phyloP scores from a whole-genome alignment of 2,797 vertebrate genomes.

The Etheostoma nigrum region DNA sequence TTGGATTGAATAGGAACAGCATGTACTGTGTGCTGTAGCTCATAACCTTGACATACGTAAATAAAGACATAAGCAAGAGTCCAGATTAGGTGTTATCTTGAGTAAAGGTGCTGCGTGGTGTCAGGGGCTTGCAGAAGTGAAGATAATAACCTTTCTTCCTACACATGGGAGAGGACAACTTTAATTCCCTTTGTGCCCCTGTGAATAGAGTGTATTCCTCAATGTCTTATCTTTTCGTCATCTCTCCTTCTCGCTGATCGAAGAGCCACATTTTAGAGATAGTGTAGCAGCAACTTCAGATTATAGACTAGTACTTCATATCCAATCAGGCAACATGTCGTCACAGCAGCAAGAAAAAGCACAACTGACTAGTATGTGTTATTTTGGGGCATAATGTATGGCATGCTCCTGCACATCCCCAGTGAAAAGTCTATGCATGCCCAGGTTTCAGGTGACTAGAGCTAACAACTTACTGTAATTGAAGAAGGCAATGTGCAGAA shows the following conservation, averaged over 20 bases:
- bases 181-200: slow-evolving; percentile 77
- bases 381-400: slow-evolving; percentile 58
- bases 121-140: slow-evolving; percentile 77
- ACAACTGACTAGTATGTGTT: slow-evolving; percentile 5
- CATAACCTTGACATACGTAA: slow-evolving; percentile 82
- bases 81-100: slow-evolving; percentile 86
- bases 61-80: slow-evolving; percentile 81
- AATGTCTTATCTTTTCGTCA: slow-evolving; percentile 79
- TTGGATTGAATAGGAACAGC: slow-evolving; percentile 57
- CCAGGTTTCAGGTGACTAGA: slow-evolving; percentile 70
- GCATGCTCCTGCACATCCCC: slow-evolving; percentile 31
- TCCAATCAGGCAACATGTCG: slow-evolving; percentile 50
- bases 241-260: slow-evolving; percentile 68
- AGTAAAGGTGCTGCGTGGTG: slow-evolving; percentile 78
- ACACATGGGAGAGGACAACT: slow-evolving; percentile 75
- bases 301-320: slow-evolving; percentile 65
- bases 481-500: slow-evolving; percentile 84
- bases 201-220: slow-evolving; percentile 78
- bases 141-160: slow-evolving; percentile 80
- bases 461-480: slow-evolving; percentile 84
- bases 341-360: slow-evolving; percentile 29
- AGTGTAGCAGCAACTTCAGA: slow-evolving; percentile 63
- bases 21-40: slow-evolving; percentile 53
- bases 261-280: slow-evolving; percentile 74
- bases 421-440: slow-evolving; percentile 38